Evolutionary conservation across 2,888 invertebrate species (phyloP).

Genomic region (Erebia epiphron): DNA sequence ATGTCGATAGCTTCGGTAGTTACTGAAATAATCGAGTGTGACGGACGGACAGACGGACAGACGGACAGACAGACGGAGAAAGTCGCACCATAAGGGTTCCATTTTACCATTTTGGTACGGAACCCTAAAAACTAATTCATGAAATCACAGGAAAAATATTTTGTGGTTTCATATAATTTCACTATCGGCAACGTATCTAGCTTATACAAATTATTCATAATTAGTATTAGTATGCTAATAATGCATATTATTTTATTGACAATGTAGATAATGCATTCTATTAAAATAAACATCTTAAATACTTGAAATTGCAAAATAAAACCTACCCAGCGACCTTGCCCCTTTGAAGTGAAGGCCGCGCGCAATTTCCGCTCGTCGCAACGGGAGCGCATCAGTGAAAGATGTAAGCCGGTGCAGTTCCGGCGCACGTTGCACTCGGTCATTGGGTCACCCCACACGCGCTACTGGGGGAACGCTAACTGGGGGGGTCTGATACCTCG

Average conservation of each 20-base stretch:
- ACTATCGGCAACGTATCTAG: too few relatives aligned
- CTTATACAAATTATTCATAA: too few relatives aligned
- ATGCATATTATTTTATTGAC: neutral
- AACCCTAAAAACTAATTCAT: too few relatives aligned
- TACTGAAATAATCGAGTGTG: too few relatives aligned
- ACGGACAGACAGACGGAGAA: too few relatives aligned
- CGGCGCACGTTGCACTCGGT: slow-evolving; percentile 74
- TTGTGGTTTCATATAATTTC: too few relatives aligned
- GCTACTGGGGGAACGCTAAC: slow-evolving; percentile 37
- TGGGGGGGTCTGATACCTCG: slow-evolving; percentile 37
- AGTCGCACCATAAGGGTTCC: too few relatives aligned
- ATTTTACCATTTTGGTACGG: too few relatives aligned
- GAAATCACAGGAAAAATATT: too few relatives aligned
- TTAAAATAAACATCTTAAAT: neutral
- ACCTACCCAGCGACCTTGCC: slow-evolving; percentile 64
- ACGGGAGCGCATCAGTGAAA: slow-evolving; percentile 68
- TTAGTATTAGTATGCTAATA: too few relatives aligned
- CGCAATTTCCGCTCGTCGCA: slow-evolving; percentile 68
- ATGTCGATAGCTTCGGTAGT: too few relatives aligned
- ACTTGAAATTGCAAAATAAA: neutral
- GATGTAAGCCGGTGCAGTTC: slow-evolving; percentile 74
- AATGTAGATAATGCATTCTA: neutral
- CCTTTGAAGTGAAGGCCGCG: slow-evolving; percentile 74
- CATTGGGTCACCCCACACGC: slow-evolving; percentile 74
- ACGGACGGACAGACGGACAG: too few relatives aligned